A percentile compares a stretch with the other conserved stretches of the same genome.
Evolutionary conservation across 2,113 vertebrate species (phyloP).

Genomic region (Myodes glareolus): DNA sequence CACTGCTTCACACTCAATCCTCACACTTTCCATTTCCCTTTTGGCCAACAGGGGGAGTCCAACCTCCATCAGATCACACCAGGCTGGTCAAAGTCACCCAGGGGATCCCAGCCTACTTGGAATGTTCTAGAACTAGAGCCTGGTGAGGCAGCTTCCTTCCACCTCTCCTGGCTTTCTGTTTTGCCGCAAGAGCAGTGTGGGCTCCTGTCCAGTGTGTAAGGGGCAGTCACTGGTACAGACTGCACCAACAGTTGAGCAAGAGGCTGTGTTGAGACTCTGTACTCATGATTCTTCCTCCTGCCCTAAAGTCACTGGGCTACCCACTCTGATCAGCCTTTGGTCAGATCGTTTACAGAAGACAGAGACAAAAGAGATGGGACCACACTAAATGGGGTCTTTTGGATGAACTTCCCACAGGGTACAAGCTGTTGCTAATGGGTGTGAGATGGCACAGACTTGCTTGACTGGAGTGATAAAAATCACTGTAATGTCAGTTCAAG

Average conservation of each 20-base stretch:
- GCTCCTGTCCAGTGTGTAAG: not conserved
- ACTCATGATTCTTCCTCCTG: not conserved
- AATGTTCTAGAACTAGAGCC: not conserved
- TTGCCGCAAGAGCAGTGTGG: not conserved
- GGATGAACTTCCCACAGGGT: not conserved
- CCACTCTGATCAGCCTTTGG: not conserved
- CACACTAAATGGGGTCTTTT: not conserved
- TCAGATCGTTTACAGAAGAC: too few species aligned
- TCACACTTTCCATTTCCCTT: not conserved
- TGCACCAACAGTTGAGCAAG: not conserved
- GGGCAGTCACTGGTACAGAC: not conserved
- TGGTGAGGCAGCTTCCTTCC: not conserved
- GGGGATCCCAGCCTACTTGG: not conserved
- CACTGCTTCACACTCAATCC: not conserved
- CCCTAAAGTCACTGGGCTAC: not conserved
- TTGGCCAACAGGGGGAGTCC: not conserved
- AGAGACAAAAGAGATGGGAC: not conserved
- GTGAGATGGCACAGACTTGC: not conserved
- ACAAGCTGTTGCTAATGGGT: not conserved
- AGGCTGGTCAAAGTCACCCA: not conserved
- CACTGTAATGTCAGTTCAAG: rapidly evolving
- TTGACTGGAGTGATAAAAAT: not conserved
- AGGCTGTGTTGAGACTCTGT: not conserved
- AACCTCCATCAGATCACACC: not conserved
- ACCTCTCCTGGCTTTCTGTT: not conserved